Conservation (phyloP, 2,888 invertebrate genomes). For the Resseliella maxima region DNA sequence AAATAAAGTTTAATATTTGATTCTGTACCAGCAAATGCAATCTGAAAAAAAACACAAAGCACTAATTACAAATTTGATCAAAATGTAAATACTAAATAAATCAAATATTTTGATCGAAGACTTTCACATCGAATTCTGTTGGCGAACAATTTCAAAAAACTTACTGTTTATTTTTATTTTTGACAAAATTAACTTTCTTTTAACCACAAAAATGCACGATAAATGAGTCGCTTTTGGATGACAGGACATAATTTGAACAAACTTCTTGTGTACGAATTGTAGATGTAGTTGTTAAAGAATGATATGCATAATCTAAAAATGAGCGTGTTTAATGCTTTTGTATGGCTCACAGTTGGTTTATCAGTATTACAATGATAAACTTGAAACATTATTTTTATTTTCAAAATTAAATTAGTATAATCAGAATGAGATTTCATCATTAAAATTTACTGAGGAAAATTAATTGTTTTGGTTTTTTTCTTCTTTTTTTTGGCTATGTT, state of each 20-base stretch:
- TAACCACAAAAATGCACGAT: constrained; percentile 28
- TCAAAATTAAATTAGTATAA: too few relatives aligned
- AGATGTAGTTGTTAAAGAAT: background rate
- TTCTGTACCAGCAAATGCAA: background rate
- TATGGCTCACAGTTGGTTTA: too few relatives aligned
- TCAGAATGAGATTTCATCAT: too few relatives aligned
- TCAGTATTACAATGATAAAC: too few relatives aligned
- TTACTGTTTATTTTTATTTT: constrained; percentile 7
- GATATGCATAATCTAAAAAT: constrained; percentile 34
- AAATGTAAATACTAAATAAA: background rate
- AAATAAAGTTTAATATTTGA: constrained; percentile 3
- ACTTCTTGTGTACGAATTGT: background rate
- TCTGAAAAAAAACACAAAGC: background rate
- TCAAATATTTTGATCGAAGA: background rate
- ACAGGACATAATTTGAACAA: constrained; percentile 57
- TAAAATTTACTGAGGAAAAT: too few relatives aligned
- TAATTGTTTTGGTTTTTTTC: too few relatives aligned
- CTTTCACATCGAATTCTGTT: too few relatives aligned
- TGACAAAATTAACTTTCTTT: background rate
- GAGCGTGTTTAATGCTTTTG: background rate
- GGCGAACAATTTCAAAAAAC: background rate
- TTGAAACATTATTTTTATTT: too few relatives aligned
- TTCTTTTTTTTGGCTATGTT: too few relatives aligned
- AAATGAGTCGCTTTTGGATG: constrained; percentile 53
- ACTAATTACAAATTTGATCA: background rate